Conservation (phyloP, 1,140 invertebrate genomes). For the Oscheius sp. region DNA sequence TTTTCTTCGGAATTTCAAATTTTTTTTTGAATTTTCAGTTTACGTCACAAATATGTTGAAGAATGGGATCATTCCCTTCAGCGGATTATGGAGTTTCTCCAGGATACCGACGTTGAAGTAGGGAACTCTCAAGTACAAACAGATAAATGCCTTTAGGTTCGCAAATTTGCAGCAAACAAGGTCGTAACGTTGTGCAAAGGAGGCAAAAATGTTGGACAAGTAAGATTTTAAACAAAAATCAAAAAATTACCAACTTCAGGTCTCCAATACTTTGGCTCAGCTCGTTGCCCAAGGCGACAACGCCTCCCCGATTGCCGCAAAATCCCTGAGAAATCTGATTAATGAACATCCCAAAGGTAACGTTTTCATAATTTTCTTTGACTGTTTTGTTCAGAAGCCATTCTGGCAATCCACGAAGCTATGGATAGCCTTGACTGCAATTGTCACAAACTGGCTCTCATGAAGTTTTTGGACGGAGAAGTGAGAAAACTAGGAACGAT, state of each 20-base stretch:
- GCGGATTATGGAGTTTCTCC: too few species aligned
- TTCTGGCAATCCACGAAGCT: background rate
- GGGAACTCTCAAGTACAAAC: too few species aligned
- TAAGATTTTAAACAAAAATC: background rate
- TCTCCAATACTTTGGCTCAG: background rate
- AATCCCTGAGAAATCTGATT: background rate
- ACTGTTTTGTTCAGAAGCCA: background rate
- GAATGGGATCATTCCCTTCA: too few species aligned
- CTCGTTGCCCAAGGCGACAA: background rate
- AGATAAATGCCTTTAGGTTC: too few species aligned
- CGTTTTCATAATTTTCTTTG: background rate
- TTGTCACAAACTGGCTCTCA: background rate
- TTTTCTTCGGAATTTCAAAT: too few species aligned
- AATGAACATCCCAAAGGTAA: background rate
- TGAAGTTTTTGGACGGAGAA: background rate
- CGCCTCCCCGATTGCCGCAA: background rate
- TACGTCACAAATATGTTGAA: too few species aligned
- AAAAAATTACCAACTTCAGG: background rate
- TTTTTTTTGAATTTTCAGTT: too few species aligned
- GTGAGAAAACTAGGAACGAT: background rate
- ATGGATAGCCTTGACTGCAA: background rate
- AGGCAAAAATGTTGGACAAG: background rate
- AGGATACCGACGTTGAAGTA: too few species aligned
- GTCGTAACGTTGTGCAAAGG: background rate
- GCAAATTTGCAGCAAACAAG: too few species aligned